A percentile compares a stretch with the other conserved stretches of the same genome.
These are phyloP conservation scores for Pristis pectinata DNA, from an alignment of 2,797 vertebrate genomes.

Conservation along the genomic window DNA sequence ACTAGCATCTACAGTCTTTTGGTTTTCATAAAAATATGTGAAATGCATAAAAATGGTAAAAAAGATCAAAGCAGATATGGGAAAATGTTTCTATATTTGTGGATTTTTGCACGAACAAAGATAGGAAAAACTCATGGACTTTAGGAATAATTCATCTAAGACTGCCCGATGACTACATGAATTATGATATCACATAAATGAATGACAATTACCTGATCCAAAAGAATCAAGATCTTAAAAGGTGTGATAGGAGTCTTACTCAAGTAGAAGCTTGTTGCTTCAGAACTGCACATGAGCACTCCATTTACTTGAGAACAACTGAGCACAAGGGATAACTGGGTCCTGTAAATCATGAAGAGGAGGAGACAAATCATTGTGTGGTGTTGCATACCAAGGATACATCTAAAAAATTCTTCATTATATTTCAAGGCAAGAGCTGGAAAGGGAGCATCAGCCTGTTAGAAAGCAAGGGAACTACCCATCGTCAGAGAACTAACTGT, in stretches of 20 bases:
- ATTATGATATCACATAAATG: not conserved
- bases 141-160: too few species aligned
- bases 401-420: not conserved
- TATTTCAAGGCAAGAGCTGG: not conserved
- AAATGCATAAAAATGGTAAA: not conserved
- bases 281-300: too few species aligned
- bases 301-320: too few species aligned
- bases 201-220: not conserved
- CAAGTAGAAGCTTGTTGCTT: too few species aligned
- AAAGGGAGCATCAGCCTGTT: not conserved
- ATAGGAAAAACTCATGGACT: too few species aligned
- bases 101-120: too few species aligned
- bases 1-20: too few species aligned
- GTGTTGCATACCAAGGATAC: not conserved
- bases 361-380: not conserved
- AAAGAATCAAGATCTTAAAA: not conserved
- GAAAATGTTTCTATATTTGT: too few species aligned
- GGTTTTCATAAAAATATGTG: not conserved
- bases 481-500: not conserved
- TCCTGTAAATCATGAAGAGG: not conserved
- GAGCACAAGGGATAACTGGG: too few species aligned
- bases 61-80: too few species aligned
- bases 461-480: not conserved
- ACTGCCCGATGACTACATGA: not conserved
- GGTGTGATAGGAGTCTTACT: too few species aligned